Base-by-base conservation (phyloP, 2,888 invertebrate species). In the Zelleria hepariella region DNA sequence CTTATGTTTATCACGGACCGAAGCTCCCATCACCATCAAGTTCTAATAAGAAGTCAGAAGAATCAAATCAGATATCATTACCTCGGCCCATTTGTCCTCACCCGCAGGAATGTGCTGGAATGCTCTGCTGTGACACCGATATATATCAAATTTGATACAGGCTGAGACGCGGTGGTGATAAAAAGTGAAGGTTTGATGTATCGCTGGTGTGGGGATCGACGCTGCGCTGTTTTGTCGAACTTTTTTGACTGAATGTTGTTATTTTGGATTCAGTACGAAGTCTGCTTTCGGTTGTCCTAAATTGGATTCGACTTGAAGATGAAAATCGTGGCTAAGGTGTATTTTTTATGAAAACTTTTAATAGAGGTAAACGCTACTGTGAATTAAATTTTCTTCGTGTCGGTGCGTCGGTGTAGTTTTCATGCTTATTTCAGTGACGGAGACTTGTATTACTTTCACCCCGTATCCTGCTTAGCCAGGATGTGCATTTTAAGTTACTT, bases 121-220 rank as follows among this genome's bases (percentile, higher is more conserved):
- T 77, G 78, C 64, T 62, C 60, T 2, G 42, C 25, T 51, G 58
- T 55, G 68, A 67, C 70, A 67, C 68, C 67, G 69, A 71, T 76
- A 75, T 76, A 75, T 71, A 75, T 79, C 79, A 77, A 76, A 83
- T 84, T 80, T 77, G 80, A 78, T 75, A 80, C 82, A 77, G 67
- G 61, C 78, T 78, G 77, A 42, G 15, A 3, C 32, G 32, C 15
- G 75, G 77, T 78, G 10, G 66, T 53, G 64, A 73, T 74, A 79
- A 80, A 83, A 81, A 80, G 24, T 23, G n/a, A 4, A 15, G 49
- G 15, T 8, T 25, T 48, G 49, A 58, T n/a, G 47, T 24, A 23
- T 20, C 10, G 32, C 21, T 6, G 18, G 27, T 3, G 15, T 15
- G 32, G 32, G 21, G 27, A 51, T 20, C 5, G n/a, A 58, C 58